Conservation (phyloP, 35 echinoderm and acorn worm species). For the Heliocidaris tuberculata region DNA sequence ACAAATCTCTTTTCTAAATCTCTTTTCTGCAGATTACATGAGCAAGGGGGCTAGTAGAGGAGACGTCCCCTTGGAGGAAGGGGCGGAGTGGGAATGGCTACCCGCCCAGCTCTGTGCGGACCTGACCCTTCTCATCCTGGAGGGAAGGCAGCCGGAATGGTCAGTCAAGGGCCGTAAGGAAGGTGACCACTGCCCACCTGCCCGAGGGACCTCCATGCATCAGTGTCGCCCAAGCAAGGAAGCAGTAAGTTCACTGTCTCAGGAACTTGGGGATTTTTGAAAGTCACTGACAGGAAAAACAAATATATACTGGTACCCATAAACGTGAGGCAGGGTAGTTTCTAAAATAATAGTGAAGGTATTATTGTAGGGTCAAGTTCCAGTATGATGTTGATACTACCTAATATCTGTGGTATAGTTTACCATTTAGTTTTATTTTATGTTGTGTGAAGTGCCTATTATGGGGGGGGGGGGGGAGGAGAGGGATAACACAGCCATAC, state of each 20-base stretch:
- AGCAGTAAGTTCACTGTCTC: neutral
- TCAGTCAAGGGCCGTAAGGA: constrained; percentile 81
- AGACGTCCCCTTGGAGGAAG: neutral
- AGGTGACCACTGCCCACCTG: constrained; percentile 77
- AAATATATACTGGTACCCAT: neutral
- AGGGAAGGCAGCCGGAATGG: constrained; percentile 72
- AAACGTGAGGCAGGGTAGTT: neutral
- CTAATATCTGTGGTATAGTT: too few species aligned
- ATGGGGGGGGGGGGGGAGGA: too few species aligned
- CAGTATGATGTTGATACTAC: neutral
- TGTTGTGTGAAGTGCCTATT: too few species aligned
- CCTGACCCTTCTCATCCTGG: constrained; percentile 78
- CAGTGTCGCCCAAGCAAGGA: constrained; percentile 45
- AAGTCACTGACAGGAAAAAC: neutral
- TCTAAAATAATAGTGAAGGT: neutral
- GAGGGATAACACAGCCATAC: too few species aligned
- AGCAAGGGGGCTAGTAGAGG: constrained; percentile 23
- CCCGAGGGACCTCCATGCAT: constrained; percentile 45
- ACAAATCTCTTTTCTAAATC: neutral
- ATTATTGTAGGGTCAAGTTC: neutral
- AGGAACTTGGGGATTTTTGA: constrained; percentile 1
- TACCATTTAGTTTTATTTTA: neutral
- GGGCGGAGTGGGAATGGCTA: constrained; percentile 22
- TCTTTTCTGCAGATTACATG: constrained; percentile 26
- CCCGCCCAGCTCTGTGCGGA: constrained; percentile 76